Percentiles rank a stretch among this genome's conserved stretches.
These are phyloP conservation scores for Acridotheres tristis DNA, from an alignment of 2,797 vertebrate genomes.

Conservation along the genomic window DNA sequence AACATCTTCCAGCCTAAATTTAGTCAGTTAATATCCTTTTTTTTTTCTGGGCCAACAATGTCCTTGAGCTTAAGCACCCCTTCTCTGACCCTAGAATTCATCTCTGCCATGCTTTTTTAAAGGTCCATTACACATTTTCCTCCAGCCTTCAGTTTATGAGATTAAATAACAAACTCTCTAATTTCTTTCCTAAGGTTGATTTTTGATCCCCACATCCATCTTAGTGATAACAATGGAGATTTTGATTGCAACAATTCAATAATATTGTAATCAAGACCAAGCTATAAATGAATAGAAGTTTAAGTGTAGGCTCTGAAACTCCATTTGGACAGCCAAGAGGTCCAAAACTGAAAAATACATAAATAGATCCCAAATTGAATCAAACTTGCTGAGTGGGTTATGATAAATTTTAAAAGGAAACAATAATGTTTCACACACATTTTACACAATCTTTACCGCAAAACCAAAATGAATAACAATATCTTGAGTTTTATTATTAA, in stretches of 20 bases:
- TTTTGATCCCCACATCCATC: background rate
- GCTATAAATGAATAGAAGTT: background rate
- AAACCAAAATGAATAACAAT: background rate
- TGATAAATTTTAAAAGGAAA: background rate
- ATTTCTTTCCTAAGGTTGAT: background rate
- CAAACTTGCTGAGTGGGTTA: background rate
- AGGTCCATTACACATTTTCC: background rate
- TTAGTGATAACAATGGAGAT: background rate
- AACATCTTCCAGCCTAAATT: slow-evolving; percentile 1
- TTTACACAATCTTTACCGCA: background rate
- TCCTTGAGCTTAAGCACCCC: background rate
- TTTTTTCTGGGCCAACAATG: background rate
- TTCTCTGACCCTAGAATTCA: background rate
- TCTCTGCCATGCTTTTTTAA: background rate
- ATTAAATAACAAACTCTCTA: background rate
- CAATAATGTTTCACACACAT: background rate
- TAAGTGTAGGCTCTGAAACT: background rate
- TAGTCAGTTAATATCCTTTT: background rate
- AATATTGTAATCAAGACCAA: background rate
- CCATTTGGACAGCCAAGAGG: background rate
- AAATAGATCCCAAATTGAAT: background rate
- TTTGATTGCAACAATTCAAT: background rate
- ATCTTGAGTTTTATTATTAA: background rate
- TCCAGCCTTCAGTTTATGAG: background rate
- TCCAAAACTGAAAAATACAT: background rate